A percentile compares a stretch with the other conserved stretches of the same genome.
These are phyloP conservation scores for Berghia stephanieae DNA, from an alignment of 1,140 invertebrate species.

Conservation along the genomic window DNA sequence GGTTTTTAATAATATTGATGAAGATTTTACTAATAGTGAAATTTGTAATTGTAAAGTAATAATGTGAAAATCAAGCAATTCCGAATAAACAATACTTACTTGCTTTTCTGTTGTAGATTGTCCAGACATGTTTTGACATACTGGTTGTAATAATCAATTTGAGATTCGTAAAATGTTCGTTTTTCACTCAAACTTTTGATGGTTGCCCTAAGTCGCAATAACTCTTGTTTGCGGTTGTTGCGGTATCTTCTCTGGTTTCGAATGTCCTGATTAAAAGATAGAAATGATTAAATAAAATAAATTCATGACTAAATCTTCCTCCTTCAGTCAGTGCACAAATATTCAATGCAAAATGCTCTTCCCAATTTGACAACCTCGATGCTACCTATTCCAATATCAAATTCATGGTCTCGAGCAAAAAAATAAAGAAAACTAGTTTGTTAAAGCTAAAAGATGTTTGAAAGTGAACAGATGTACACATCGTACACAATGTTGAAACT, in stretches of 20 bases:
- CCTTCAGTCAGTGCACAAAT: no score
- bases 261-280: slow-evolving; percentile 58
- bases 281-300: background rate
- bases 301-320: slow-evolving; percentile 3
- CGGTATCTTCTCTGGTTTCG: slow-evolving; percentile 65
- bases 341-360: no score
- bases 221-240: slow-evolving; percentile 69
- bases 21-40: background rate
- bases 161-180: slow-evolving; percentile 79
- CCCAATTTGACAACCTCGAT: no score
- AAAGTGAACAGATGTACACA: no score
- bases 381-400: no score
- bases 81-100: slow-evolving; percentile 68
- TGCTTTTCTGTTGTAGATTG: slow-evolving; percentile 77
- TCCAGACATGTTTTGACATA: slow-evolving; percentile 81
- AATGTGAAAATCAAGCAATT: background rate
- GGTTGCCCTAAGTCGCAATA: slow-evolving; percentile 74
- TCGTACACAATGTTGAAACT: no score
- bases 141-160: slow-evolving; percentile 80
- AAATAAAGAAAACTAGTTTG: no score
- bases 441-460: no score
- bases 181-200: slow-evolving; percentile 77
- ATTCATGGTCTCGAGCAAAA: no score
- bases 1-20: background rate
- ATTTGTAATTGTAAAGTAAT: background rate